phyloP scores from a whole-genome alignment of 2,797 vertebrate species.

The Macrochelys suwanniensis region DNA sequence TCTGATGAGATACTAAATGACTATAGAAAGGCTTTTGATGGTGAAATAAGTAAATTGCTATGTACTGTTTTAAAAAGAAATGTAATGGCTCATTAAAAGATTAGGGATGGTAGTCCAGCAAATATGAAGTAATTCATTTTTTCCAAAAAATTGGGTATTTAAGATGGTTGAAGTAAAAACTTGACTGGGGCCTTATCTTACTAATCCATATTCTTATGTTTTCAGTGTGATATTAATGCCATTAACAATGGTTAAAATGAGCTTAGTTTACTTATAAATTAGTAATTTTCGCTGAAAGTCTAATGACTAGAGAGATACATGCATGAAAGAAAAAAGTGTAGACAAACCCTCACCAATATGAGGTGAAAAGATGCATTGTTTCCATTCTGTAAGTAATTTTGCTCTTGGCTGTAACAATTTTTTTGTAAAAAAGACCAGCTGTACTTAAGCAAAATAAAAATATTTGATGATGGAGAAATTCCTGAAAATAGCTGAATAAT shows the following conservation, averaged over 20 bases:
- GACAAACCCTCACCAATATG: neutral
- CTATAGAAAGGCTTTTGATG: neutral
- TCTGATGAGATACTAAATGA: neutral
- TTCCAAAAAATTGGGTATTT: neutral
- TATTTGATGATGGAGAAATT: neutral
- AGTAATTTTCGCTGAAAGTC: neutral
- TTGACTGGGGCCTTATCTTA: neutral
- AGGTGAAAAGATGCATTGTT: neutral
- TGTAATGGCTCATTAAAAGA: neutral
- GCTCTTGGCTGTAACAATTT: neutral
- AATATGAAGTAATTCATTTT: neutral
- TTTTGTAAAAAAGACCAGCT: neutral
- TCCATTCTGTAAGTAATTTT: neutral
- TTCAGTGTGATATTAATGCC: neutral
- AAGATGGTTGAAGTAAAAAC: neutral
- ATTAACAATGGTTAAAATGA: neutral
- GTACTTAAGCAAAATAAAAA: too few relatives aligned
- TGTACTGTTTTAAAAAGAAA: neutral
- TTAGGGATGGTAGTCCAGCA: neutral
- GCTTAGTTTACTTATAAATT: neutral
- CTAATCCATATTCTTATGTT: neutral
- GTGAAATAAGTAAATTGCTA: neutral
- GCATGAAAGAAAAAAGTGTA: neutral
- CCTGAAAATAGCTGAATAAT: neutral
- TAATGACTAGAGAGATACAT: neutral